Conservation (phyloP, 2,888 invertebrate genomes). For the Lymantria dispar region DNA sequence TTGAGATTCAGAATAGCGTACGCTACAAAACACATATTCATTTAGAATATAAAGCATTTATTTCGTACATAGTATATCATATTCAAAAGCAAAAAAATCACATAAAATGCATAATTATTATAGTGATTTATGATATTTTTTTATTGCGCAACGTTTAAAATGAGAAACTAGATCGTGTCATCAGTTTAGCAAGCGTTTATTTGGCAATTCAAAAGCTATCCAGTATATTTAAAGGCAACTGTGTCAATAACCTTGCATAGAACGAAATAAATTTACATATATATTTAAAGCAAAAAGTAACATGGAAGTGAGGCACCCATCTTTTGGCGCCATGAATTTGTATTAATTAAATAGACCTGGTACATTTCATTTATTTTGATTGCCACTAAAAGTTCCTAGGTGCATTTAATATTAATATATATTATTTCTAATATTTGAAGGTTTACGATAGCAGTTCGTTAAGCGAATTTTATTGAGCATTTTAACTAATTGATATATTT, state of each 20-base stretch:
- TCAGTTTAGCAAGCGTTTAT: slow-evolving; percentile 61
- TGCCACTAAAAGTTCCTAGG: slow-evolving; percentile 25
- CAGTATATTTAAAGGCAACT: slow-evolving; percentile 59
- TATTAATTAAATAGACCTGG: slow-evolving; percentile 41
- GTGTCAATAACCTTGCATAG: slow-evolving; percentile 75
- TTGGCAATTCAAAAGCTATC: slow-evolving; percentile 61
- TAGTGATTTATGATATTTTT: slow-evolving; percentile 48
- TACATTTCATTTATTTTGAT: not conserved
- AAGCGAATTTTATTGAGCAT: slow-evolving; percentile 28
- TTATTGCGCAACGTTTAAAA: slow-evolving; percentile 44
- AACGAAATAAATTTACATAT: slow-evolving; percentile 68
- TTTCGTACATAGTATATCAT: slow-evolving; percentile 36
- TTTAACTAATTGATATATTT: slow-evolving; percentile 26
- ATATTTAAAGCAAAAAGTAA: slow-evolving; percentile 57
- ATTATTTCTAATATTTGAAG: slow-evolving; percentile 20
- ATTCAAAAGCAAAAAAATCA: slow-evolving; percentile 30
- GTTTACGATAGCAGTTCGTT: slow-evolving; percentile 31
- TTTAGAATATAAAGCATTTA: slow-evolving; percentile 45
- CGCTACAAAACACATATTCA: slow-evolving; percentile 40
- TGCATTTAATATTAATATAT: slow-evolving; percentile 19
- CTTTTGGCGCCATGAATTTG: slow-evolving; percentile 40
- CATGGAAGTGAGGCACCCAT: slow-evolving; percentile 25
- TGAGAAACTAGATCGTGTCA: slow-evolving; percentile 58
- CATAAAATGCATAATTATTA: slow-evolving; percentile 27
- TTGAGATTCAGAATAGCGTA: slow-evolving; percentile 53